Conservation (phyloP, 2,797 vertebrate species). For the Pagetopsis macropterus region DNA sequence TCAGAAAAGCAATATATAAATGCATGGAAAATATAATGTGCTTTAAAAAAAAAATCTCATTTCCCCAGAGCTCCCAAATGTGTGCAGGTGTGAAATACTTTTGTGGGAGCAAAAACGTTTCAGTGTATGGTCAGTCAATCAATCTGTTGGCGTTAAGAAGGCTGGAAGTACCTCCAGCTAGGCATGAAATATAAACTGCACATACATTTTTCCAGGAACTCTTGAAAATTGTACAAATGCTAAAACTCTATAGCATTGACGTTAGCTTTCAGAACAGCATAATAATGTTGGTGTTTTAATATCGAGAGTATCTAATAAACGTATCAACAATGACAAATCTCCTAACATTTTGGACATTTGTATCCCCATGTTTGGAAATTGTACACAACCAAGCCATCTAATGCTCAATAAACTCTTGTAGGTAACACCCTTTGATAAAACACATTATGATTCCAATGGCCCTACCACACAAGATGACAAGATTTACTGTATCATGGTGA, state of each 20-base stretch:
- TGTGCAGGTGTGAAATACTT: constrained; percentile 52
- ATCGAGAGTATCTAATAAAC: background rate
- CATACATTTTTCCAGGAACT: constrained; percentile 37
- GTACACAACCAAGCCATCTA: background rate
- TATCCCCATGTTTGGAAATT: background rate
- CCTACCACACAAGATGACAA: background rate
- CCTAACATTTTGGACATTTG: background rate
- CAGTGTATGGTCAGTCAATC: constrained; percentile 46
- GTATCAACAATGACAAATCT: constrained; percentile 1
- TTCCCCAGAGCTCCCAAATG: constrained; percentile 39
- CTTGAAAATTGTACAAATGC: constrained; percentile 16
- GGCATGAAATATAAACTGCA: constrained; percentile 36
- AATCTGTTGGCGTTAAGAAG: constrained; percentile 35
- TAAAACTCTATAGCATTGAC: background rate
- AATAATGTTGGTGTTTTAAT: background rate
- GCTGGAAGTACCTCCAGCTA: constrained; percentile 29
- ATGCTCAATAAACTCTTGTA: no score
- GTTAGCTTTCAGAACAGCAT: background rate
- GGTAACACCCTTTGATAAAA: no score
- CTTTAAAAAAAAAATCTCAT: constrained; percentile 19
- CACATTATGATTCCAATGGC: no score
- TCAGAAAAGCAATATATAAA: constrained; percentile 23
- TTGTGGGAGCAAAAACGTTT: constrained; percentile 32
- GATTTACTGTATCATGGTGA: background rate
- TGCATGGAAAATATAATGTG: constrained; percentile 28